phyloP scores from a whole-genome alignment of 1,140 invertebrate species.

The Plodia interpunctella region DNA sequence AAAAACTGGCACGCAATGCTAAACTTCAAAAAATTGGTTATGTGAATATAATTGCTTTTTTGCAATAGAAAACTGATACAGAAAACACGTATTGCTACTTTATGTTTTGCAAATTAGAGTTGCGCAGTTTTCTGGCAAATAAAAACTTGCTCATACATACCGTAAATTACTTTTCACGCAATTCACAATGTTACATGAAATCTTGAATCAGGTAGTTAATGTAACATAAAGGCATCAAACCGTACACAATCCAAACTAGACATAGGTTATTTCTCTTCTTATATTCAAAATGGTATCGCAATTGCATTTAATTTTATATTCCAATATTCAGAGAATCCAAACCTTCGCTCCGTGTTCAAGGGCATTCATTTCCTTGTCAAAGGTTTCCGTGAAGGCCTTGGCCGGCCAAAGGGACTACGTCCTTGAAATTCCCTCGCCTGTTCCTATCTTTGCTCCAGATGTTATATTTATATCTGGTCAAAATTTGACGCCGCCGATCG shows the following conservation, averaged over 20 bases:
- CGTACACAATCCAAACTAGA: background rate
- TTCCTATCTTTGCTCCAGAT: conserved; percentile 16
- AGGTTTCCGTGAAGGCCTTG: conserved; percentile 46
- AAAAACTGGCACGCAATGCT: background rate
- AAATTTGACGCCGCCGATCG: conserved; percentile 15
- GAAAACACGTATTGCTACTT: background rate
- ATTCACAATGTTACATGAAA: no score
- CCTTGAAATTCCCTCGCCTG: conserved; percentile 39
- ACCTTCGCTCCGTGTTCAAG: conserved; percentile 26
- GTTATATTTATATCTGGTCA: conserved; percentile 18
- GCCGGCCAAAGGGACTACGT: conserved; percentile 34
- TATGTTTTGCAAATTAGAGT: background rate
- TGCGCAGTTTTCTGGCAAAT: background rate
- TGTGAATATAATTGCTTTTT: no score
- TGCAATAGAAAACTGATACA: no score
- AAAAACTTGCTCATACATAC: background rate
- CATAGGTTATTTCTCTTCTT: background rate
- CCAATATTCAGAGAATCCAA: no score
- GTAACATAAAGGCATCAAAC: no score
- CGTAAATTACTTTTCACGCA: no score
- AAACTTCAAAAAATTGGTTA: no score
- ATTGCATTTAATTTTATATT: no score
- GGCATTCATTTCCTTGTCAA: conserved; percentile 32
- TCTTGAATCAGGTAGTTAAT: no score
- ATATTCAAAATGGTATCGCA: no score